Conservation (phyloP, 2,113 vertebrate genomes). For the Bungarus multicinctus region DNA sequence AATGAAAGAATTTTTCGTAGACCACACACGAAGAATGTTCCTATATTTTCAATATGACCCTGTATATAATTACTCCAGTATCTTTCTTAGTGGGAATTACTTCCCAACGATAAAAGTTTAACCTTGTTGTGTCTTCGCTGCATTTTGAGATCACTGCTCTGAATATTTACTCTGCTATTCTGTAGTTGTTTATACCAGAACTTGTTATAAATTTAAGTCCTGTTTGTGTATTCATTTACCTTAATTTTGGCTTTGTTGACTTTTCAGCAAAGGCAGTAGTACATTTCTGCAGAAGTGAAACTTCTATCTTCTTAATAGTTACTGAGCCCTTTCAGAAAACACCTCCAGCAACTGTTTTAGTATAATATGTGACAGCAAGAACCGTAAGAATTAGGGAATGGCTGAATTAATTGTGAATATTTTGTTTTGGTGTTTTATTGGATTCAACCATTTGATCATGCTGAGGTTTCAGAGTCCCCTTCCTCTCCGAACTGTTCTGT, state of each 20-base stretch:
- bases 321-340: neutral
- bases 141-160: neutral
- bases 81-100: neutral
- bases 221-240: neutral
- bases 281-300: neutral
- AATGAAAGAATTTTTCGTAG: too few relatives aligned
- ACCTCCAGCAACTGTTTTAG: neutral
- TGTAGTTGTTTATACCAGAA: neutral
- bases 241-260: neutral
- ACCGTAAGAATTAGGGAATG: neutral
- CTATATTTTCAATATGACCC: neutral
- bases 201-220: neutral
- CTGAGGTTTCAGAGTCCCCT: neutral
- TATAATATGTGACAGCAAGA: neutral
- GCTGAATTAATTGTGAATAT: neutral
- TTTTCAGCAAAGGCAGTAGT: neutral
- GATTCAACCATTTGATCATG: neutral
- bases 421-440: neutral
- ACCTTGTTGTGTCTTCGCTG: neutral
- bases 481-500: neutral
- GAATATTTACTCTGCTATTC: neutral
- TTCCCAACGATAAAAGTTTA: neutral
- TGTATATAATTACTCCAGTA: neutral
- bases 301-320: neutral
- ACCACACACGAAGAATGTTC: neutral